Conservation (phyloP, 2,797 vertebrate species). For the Galago senegalensis region DNA sequence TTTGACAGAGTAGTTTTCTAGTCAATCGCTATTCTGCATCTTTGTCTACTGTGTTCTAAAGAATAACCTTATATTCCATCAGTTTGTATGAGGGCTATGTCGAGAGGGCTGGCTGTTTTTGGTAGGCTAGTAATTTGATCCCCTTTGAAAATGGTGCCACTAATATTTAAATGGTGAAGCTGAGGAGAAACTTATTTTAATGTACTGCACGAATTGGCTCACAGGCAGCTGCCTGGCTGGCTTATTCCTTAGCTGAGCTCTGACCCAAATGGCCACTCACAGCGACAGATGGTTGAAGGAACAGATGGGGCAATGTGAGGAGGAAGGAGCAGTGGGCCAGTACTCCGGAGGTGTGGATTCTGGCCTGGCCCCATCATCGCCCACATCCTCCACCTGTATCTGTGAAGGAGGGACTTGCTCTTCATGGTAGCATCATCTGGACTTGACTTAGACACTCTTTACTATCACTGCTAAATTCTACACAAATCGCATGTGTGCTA, state of each 20-base stretch:
- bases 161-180: neutral
- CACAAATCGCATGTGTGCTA: neutral
- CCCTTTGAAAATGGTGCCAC: conserved; percentile 1
- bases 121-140: neutral
- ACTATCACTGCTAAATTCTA: conserved; percentile 37
- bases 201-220: neutral
- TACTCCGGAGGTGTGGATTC: neutral
- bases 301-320: no score
- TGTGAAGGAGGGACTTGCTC: neutral
- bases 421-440: neutral
- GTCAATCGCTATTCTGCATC: neutral
- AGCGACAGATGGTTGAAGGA: neutral
- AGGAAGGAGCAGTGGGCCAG: neutral
- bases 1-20: neutral
- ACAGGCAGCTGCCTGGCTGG: neutral
- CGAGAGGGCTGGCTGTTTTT: neutral
- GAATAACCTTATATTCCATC: neutral
- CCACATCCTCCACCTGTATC: neutral
- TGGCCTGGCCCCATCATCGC: accelerated
- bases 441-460: neutral
- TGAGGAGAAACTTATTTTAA: neutral
- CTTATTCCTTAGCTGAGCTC: neutral
- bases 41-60: neutral
- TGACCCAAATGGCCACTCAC: neutral
- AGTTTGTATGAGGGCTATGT: neutral